Percentiles rank a stretch among this genome's conserved stretches.
Evolutionary conservation across 2,113 vertebrate species (phyloP).

Genomic region (Riparia riparia): DNA sequence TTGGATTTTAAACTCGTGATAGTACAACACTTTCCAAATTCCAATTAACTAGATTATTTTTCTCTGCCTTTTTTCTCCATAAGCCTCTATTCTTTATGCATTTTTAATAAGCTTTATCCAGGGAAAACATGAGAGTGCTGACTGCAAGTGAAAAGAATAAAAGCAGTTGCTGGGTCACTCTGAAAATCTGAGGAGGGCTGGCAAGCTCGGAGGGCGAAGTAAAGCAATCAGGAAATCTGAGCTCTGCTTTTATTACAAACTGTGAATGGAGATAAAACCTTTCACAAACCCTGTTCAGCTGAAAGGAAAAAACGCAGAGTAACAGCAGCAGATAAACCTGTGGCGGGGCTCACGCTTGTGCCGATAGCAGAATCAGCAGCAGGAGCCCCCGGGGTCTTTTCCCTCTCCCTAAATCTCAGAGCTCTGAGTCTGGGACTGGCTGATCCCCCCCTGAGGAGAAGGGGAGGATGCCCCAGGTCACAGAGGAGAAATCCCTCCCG

Average conservation of each 20-base stretch:
- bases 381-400: fast-evolving
- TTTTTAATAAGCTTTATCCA: conserved; percentile 66
- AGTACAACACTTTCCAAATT: conserved; percentile 20
- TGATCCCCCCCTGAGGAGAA: neutral
- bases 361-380: fast-evolving
- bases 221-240: neutral
- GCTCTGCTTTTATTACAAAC: neutral
- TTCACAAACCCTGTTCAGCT: neutral
- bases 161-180: conserved; percentile 4
- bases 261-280: conserved; percentile 40
- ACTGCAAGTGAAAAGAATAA: conserved; percentile 26
- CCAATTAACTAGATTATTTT: conserved; percentile 24
- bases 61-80: neutral
- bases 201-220: neutral
- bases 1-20: conserved; percentile 19
- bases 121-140: conserved; percentile 37
- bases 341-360: neutral
- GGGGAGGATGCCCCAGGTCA: too few relatives aligned
- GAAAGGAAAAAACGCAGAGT: neutral
- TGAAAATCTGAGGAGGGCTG: conserved; percentile 25
- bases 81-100: conserved; percentile 56
- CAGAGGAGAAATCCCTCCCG: too few relatives aligned
- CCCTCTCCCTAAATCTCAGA: neutral
- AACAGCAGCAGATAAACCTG: neutral
- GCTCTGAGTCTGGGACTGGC: neutral